These are phyloP conservation scores for Lepetodrilus schrolli DNA, from an alignment of 2,888 invertebrate species.

Conservation along the genomic window DNA sequence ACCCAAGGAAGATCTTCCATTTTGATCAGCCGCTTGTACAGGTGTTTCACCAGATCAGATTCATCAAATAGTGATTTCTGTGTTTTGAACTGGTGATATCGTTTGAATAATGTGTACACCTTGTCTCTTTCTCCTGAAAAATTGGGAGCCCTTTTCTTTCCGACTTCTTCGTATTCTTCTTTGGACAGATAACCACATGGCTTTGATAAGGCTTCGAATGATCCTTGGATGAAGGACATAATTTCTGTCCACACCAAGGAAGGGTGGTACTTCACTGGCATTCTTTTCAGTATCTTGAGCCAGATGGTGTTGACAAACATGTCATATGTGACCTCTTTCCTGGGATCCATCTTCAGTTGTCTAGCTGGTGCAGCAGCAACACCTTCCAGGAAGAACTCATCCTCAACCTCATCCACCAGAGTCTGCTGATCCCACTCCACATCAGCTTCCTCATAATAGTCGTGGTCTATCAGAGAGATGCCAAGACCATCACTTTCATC, in stretches of 20 bases:
- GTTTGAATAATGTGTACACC: slow-evolving; percentile 50
- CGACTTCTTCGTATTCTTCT: slow-evolving; percentile 54
- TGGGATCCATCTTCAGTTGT: slow-evolving; percentile 46
- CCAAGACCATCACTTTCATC: slow-evolving; percentile 40
- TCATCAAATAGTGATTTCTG: slow-evolving; percentile 57
- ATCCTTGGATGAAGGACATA: slow-evolving; percentile 67
- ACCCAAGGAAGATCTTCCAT: slow-evolving; percentile 30
- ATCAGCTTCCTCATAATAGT: slow-evolving; percentile 42
- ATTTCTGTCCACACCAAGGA: slow-evolving; percentile 70
- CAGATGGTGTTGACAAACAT: slow-evolving; percentile 64
- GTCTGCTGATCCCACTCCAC: slow-evolving; percentile 43
- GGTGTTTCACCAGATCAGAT: slow-evolving; percentile 53
- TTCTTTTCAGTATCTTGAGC: slow-evolving; percentile 51
- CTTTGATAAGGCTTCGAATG: slow-evolving; percentile 55
- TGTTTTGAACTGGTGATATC: slow-evolving; percentile 51
- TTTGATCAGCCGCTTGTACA: slow-evolving; percentile 33
- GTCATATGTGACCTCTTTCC: slow-evolving; percentile 65
- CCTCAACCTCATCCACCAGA: slow-evolving; percentile 46
- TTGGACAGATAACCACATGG: slow-evolving; percentile 42
- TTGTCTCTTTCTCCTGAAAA: slow-evolving; percentile 52
- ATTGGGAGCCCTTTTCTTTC: slow-evolving; percentile 59
- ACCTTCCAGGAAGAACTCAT: slow-evolving; percentile 26
- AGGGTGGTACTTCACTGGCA: slow-evolving; percentile 53
- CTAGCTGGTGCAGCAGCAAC: background rate
- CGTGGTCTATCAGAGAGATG: slow-evolving; percentile 35